Conservation (phyloP, 1,140 invertebrate species). For the Zaprionus kolodkinae region DNA sequence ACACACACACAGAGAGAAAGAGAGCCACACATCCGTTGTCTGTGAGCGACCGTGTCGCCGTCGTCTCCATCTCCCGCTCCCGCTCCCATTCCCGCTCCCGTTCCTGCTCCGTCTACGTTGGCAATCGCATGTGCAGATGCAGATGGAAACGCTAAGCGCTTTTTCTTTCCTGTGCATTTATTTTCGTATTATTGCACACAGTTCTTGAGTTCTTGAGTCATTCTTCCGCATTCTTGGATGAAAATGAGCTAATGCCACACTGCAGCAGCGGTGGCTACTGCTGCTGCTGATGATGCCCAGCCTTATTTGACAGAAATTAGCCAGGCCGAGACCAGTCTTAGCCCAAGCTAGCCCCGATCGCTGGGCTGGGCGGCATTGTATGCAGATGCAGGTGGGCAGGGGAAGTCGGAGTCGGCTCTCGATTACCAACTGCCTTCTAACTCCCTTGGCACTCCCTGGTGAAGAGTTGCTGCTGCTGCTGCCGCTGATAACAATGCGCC, state of each 20-base stretch:
- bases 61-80: neutral
- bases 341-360: neutral
- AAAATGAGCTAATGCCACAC: slow-evolving; percentile 55
- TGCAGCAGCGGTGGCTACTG: slow-evolving; percentile 3
- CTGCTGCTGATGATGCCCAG: slow-evolving; percentile 43
- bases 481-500: slow-evolving; percentile 64
- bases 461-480: slow-evolving; percentile 12
- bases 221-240: slow-evolving; percentile 79
- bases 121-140: slow-evolving; percentile 56
- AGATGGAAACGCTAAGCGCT: slow-evolving; percentile 69
- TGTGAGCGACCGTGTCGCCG: slow-evolving; percentile 6
- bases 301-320: slow-evolving; percentile 75
- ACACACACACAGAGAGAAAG: neutral
- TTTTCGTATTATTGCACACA: slow-evolving; percentile 78
- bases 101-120: neutral
- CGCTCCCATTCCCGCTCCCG: neutral
- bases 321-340: slow-evolving; percentile 35
- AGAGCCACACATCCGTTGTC: slow-evolving; percentile 39
- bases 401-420: neutral
- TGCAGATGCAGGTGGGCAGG: slow-evolving; percentile 57
- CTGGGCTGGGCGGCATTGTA: slow-evolving; percentile 47
- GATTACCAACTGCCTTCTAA: slow-evolving; percentile 1
- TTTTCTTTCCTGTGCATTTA: slow-evolving; percentile 73
- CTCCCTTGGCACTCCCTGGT: slow-evolving; percentile 40
- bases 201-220: slow-evolving; percentile 66